phyloP scores from a whole-genome alignment of 2,797 vertebrate species.

The Chelon labrosus region DNA sequence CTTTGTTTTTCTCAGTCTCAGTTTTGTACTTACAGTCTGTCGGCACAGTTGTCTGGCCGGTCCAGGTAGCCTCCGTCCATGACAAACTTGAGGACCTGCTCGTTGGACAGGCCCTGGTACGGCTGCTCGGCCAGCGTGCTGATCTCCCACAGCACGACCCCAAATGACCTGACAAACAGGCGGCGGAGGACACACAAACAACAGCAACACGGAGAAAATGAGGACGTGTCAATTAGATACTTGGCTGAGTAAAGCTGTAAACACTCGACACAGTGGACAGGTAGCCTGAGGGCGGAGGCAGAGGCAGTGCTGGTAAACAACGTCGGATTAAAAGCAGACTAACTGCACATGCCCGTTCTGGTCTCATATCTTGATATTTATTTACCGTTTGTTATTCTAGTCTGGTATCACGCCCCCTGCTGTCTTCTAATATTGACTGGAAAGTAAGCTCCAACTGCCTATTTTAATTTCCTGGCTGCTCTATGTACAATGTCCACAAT shows the following conservation, averaged over 20 bases:
- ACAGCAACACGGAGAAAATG: slow-evolving; percentile 30
- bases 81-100: slow-evolving; percentile 98
- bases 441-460: no score
- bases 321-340: no score
- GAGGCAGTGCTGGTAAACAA: slow-evolving; percentile 35
- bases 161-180: slow-evolving; percentile 90
- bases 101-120: slow-evolving; percentile 97
- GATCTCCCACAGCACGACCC: slow-evolving; percentile 98
- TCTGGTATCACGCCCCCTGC: background rate
- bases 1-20: no score
- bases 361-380: slow-evolving; percentile 10
- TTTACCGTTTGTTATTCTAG: slow-evolving; percentile 29
- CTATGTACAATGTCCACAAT: background rate
- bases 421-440: background rate
- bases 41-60: slow-evolving; percentile 93
- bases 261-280: slow-evolving; percentile 32
- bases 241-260: slow-evolving; percentile 37
- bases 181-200: slow-evolving; percentile 20
- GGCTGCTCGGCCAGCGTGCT: slow-evolving; percentile 97
- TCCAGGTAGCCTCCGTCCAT: slow-evolving; percentile 97
- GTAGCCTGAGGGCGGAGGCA: background rate
- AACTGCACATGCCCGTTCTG: background rate
- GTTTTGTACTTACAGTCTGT: slow-evolving; percentile 90
- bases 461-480: background rate
- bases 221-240: slow-evolving; percentile 54